These are phyloP conservation scores for Heterodera schachtii DNA, from an alignment of 1,140 invertebrate genomes.

Conservation along the genomic window DNA sequence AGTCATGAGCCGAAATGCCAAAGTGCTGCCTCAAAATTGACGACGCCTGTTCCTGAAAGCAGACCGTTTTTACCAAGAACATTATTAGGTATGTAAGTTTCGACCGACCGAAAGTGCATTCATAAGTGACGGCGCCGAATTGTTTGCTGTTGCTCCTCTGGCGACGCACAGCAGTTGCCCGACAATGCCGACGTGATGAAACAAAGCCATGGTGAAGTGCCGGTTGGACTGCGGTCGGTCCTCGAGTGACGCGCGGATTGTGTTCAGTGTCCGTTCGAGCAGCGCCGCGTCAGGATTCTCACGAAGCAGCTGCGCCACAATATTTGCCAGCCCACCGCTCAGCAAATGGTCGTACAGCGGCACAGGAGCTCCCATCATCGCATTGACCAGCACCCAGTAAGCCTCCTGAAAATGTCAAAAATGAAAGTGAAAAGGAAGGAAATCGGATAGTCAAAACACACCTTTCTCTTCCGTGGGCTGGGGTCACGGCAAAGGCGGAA, in stretches of 20 bases:
- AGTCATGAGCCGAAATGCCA: background rate
- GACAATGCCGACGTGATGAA: slow-evolving; percentile 18
- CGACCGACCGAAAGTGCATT: slow-evolving; percentile 4
- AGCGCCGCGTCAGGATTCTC: slow-evolving; percentile 10
- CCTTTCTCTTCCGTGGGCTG: slow-evolving; percentile 34
- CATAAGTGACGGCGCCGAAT: background rate
- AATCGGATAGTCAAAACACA: slow-evolving; percentile 1
- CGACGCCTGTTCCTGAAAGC: slow-evolving; percentile 7
- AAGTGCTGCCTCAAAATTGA: slow-evolving; percentile 21
- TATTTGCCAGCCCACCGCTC: slow-evolving; percentile 33
- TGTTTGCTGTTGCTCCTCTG: background rate
- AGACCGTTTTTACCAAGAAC: background rate
- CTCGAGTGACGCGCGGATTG: slow-evolving; percentile 15
- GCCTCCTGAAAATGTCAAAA: slow-evolving; percentile 28
- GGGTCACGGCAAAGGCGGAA: slow-evolving; percentile 30
- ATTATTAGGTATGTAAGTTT: background rate
- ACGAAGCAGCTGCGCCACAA: slow-evolving; percentile 26
- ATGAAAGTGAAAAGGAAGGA: background rate
- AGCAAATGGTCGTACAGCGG: slow-evolving; percentile 31
- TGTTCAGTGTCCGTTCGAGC: slow-evolving; percentile 23
- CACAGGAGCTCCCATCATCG: slow-evolving; percentile 30
- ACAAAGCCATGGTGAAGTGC: slow-evolving; percentile 18
- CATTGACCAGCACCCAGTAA: slow-evolving; percentile 40
- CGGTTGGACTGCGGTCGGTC: slow-evolving; percentile 8
- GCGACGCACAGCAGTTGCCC: slow-evolving; percentile 21